Base-by-base conservation (phyloP, 2,888 invertebrate species). In the Gnatocerus cornutus region DNA sequence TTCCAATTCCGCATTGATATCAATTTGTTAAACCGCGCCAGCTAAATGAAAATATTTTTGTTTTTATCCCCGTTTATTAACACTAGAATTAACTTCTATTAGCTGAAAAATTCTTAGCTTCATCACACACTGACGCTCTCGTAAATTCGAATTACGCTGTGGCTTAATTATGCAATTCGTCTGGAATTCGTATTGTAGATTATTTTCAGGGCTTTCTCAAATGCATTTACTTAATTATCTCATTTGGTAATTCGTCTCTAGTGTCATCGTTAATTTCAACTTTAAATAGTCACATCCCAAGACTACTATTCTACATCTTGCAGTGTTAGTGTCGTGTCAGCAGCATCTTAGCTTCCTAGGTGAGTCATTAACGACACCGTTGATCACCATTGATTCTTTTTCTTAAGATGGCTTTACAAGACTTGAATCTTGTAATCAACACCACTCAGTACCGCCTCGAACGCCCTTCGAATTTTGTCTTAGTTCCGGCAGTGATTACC, bases 241-340 rank as follows among this genome's bases (percentile, higher is more conserved):
- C 56, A 16, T 43, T 37, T 53, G 33, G 30, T 50, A 27, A 29
- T 50, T 33, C 14, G 10, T 41, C 53, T 21, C 21, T 41, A 43
- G 59, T 59, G 59, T 59, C 59, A 59, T 59, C 45, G 29, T 29
- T 56, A 56, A 56, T 56, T 56, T 10, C 39, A 41, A 56, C 27
- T 56, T 59, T 59, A 59, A 58, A 45, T 58, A 27, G 58, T 58
- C 12, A 39, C 41, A 56, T 58, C 29, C 10, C 30, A 27, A 59
- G 45, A 7, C 48, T 10, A 27, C 12, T 55, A 14, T 16, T 41
- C 41, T 56, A 46, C 46, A 59, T 46, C 27, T 59, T 21, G 10
- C 27, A 45, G 46, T 46, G 14, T 14, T 46, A 13, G 9, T 6
- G 21, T 48, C 6, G 21, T 9, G 13, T 50, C 12, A 50, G 9